Base-by-base conservation (phyloP, 2,888 invertebrate genomes). In the Kuschelorhynchus macadamiae region DNA sequence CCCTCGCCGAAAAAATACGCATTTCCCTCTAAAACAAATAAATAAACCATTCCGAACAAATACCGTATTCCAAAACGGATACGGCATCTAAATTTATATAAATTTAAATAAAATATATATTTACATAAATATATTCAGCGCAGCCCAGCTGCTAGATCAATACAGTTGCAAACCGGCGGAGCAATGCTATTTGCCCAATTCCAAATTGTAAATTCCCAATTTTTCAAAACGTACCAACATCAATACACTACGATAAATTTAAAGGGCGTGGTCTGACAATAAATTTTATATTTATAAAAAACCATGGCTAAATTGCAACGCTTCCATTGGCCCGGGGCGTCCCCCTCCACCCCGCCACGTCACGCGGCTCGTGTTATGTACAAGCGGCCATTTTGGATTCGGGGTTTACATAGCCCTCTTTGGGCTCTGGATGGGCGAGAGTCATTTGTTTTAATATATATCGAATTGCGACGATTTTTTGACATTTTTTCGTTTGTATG, bases 381-480 rank as follows among this genome's bases (percentile, higher is more conserved):
- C 57, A 16, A 60, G 62, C 72, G 70, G 76, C 76, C 75, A 75
- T 75, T 67, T 76, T 76, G 75, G 62, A 62, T 64, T 55, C 52
- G 50, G 32, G 56, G 16, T 56, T 41, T 67, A 68, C 63, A 68
- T 68, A 68, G 63, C 63, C 61, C 62, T 67, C 50, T 52, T 5
- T 60, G 52, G 57, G n/a, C n/a, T n/a, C n/a, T n/a, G n/a, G n/a
- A n/a, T n/a, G n/a, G n/a, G n/a, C n/a, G n/a, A n/a, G n/a, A n/a
- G n/a, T n/a, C n/a, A n/a, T n/a, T n/a, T n/a, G n/a, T n/a, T n/a
- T n/a, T n/a, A n/a, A n/a, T n/a, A n/a, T n/a, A n/a, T n/a, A n/a
- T n/a, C n/a, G n/a, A n/a, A n/a, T n/a, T n/a, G n/a, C n/a, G n/a
- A n/a, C n/a, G n/a, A n/a, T n/a, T n/a, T n/a, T n/a, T n/a, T n/a